Evolutionary conservation across 2,113 vertebrate species (phyloP).

Genomic region (Cyprinus carpio): DNA sequence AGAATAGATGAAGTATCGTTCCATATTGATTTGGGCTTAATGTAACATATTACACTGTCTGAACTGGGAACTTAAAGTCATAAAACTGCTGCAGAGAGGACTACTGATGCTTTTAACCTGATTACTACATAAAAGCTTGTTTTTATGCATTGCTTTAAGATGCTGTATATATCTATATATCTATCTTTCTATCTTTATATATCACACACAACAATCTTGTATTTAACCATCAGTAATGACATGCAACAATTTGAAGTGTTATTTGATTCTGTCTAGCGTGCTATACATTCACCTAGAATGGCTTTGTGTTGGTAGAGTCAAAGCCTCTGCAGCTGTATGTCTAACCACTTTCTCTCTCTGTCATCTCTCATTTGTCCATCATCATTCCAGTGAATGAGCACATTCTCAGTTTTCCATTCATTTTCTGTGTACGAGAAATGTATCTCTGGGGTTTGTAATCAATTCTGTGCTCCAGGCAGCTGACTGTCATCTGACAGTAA

Average conservation of each 20-base stretch:
- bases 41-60: constrained; percentile 1
- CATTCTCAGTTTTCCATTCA: constrained; percentile 55
- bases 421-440: constrained; percentile 56
- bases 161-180: no score
- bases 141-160: no score
- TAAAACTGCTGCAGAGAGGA: background rate
- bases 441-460: constrained; percentile 63
- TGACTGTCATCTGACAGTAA: constrained; percentile 71
- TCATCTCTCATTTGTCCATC: constrained; percentile 66
- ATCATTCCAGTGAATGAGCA: constrained; percentile 65
- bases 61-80: background rate
- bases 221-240: background rate
- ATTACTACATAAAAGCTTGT: constrained; percentile 7
- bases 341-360: constrained; percentile 58
- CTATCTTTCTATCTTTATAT: no score
- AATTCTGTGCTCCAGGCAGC: constrained; percentile 62
- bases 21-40: background rate
- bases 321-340: constrained; percentile 58
- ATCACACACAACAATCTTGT: background rate
- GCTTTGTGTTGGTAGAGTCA: constrained; percentile 44
- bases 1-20: background rate
- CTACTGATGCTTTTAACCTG: constrained; percentile 22
- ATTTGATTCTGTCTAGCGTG: background rate
- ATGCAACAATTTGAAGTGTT: background rate
- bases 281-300: background rate